These are phyloP conservation scores for Allacma fusca DNA, from an alignment of 2,888 invertebrate genomes.

Conservation along the genomic window DNA sequence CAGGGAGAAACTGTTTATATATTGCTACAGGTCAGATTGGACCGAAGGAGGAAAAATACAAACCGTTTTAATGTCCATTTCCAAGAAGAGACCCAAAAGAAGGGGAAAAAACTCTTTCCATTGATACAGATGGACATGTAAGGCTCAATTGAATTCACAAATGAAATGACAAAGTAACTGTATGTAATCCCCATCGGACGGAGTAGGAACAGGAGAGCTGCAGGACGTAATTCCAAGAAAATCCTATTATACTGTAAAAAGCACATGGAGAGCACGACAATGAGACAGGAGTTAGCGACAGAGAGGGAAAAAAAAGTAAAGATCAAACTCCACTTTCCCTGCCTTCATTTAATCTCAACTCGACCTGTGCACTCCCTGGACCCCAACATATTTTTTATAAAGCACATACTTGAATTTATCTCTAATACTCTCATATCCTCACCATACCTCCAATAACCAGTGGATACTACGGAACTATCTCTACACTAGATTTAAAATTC, in stretches of 20 bases:
- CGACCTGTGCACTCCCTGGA: not conserved
- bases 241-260: slow-evolving; percentile 39
- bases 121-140: slow-evolving; percentile 18
- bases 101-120: not conserved
- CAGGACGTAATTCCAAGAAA: slow-evolving; percentile 33
- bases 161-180: not conserved
- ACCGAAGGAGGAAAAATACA: not conserved
- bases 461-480: no score
- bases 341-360: not conserved
- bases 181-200: slow-evolving; percentile 25
- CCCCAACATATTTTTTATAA: no score
- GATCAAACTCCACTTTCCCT: slow-evolving; percentile 18
- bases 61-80: slow-evolving; percentile 10
- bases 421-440: no score
- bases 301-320: not conserved
- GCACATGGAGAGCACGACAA: slow-evolving; percentile 27
- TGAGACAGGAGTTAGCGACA: not conserved
- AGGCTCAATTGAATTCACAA: slow-evolving; percentile 8
- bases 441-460: no score
- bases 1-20: no score
- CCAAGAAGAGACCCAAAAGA: not conserved
- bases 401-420: no score
- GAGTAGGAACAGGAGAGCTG: slow-evolving; percentile 16
- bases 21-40: not conserved
- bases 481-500: no score